Evolutionary conservation across 2,113 vertebrate genomes (phyloP), one percentile per base, ranked within the genome.

Genomic region (Trinectes maculatus): DNA sequence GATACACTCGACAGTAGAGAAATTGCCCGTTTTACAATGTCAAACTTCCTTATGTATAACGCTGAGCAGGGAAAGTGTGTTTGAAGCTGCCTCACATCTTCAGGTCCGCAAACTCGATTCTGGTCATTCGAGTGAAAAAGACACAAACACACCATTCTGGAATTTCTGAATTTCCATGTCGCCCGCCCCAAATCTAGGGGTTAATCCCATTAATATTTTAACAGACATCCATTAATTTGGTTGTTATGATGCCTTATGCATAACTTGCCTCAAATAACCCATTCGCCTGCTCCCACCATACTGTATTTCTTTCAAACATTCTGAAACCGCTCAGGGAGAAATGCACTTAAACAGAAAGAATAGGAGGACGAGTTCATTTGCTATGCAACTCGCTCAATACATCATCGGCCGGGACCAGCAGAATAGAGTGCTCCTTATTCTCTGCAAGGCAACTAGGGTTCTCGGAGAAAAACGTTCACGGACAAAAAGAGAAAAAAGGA

Each of bases 221-320:
- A 55, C 63, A 88, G 82, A 86, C 87, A 86, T 91, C 89, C 89
- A 92, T 91, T 91, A 87, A 93, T 92, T 84, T 85, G 62, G 85
- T 89, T 91, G 89, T 90, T 85, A 84, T 77, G 82, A 89, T 89
- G 83, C 79, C 79, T 91, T 89, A 91, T 91, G 88, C 87, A 90
- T 89, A 90, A 74, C 63, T 70, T 5, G 61, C 82, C 82, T 87
- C 68, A 74, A 71, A 75, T 86, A 87, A 89, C 83, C 84, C 60
- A 47, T 53, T 55, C 36, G 43, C 37, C 70, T 61, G 77, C 62
- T 74, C 49, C 58, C 43, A 53, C 54, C 69, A 36, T 83, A 72
- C 74, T 77, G 60, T 63, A 64, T 84, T 80, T 87, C 71, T 62
- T 61, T 68, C 6, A 42, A 66, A 73, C 40, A 74, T 74, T 79